Evolutionary conservation across 2,113 vertebrate genomes (phyloP).

Genomic region (Coptodon rendalli): DNA sequence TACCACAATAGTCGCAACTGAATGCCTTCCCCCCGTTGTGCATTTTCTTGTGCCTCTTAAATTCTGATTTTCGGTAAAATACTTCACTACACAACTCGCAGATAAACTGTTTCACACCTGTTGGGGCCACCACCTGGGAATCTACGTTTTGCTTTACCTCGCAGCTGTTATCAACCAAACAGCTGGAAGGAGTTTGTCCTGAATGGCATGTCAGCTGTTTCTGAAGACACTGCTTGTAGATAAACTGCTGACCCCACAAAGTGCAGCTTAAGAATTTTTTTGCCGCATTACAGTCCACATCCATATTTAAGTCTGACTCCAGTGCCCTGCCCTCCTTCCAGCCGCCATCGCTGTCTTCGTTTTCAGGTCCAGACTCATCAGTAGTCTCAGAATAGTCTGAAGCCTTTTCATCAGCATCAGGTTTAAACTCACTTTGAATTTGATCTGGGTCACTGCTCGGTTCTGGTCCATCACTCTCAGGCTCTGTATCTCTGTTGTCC

Average conservation of each 20-base stretch:
- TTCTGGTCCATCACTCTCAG: not conserved
- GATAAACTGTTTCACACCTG: not conserved
- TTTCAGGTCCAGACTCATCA: not conserved
- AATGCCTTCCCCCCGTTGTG: not conserved
- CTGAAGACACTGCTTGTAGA: not conserved
- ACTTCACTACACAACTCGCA: not conserved
- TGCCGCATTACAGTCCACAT: not conserved
- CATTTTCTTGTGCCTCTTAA: not conserved
- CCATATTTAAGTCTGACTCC: not conserved
- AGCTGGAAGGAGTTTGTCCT: not conserved
- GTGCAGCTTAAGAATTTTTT: not conserved
- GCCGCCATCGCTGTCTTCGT: not conserved
- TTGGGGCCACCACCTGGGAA: not conserved
- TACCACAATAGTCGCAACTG: not conserved
- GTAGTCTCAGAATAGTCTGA: not conserved
- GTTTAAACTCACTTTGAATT: not conserved
- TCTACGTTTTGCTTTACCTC: not conserved
- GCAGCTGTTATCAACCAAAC: not conserved
- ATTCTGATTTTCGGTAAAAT: not conserved
- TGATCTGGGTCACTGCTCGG: not conserved
- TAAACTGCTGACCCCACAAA: not conserved
- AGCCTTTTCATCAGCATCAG: not conserved
- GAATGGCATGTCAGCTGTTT: not conserved
- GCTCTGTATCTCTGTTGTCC: not conserved
- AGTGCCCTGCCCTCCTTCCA: not conserved